These are phyloP conservation scores for Sarcoramphus papa DNA, from an alignment of 2,797 vertebrate species.

Conservation along the genomic window DNA sequence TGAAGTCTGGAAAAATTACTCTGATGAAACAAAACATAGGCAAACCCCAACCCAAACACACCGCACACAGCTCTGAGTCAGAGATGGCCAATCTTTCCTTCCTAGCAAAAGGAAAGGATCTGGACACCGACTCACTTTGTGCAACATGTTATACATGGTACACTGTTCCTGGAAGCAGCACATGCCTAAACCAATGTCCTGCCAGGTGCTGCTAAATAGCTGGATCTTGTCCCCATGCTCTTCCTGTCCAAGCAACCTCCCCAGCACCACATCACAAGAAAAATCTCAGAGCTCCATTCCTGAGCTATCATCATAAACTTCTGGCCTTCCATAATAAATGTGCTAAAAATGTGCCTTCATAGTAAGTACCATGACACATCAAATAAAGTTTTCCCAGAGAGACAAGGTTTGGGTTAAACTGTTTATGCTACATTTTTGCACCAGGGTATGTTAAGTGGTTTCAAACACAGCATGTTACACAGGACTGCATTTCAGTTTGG, in stretches of 20 bases:
- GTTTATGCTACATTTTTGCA: not conserved
- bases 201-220: not conserved
- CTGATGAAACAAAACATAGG: not conserved
- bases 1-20: not conserved
- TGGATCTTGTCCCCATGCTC: not conserved
- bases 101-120: not conserved
- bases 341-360: not conserved
- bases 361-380: not conserved
- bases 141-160: not conserved
- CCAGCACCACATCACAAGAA: not conserved
- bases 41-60: not conserved
- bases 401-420: not conserved
- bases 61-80: not conserved
- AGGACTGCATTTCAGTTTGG: not conserved
- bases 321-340: not conserved
- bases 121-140: not conserved
- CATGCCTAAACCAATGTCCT: not conserved
- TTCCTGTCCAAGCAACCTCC: not conserved
- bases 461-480: not conserved
- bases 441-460: not conserved
- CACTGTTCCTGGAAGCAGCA: not conserved
- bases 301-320: not conserved
- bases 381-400: not conserved
- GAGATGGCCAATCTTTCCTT: not conserved
- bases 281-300: not conserved